phyloP scores from a whole-genome alignment of 2,113 vertebrate genomes.

The Larimichthys crocea region DNA sequence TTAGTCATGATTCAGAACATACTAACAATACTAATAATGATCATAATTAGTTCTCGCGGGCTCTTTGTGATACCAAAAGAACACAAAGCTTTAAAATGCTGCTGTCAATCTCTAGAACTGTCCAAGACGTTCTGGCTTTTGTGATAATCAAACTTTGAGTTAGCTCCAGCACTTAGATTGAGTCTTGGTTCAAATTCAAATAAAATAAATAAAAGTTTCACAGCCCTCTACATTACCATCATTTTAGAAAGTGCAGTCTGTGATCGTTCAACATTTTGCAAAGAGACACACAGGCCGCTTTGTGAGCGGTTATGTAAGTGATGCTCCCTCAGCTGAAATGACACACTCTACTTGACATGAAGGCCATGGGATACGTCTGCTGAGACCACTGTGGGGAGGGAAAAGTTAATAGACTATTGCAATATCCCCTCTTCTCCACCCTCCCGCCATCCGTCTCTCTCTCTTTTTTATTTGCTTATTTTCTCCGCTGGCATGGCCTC shows the following conservation, averaged over 20 bases:
- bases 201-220: background rate
- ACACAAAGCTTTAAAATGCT: background rate
- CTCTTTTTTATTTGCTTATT: conserved; percentile 67
- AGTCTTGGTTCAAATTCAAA: background rate
- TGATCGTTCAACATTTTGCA: conserved; percentile 25
- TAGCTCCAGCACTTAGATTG: background rate
- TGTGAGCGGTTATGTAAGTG: conserved; percentile 33
- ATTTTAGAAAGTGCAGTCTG: conserved; percentile 14
- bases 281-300: background rate
- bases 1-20: no score
- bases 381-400: conserved; percentile 30
- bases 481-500: conserved; percentile 56
- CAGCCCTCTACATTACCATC: background rate
- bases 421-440: background rate
- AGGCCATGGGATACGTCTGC: conserved; percentile 25
- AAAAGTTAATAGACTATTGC: conserved; percentile 53
- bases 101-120: background rate
- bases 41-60: no score
- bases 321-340: conserved; percentile 44
- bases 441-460: background rate
- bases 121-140: background rate
- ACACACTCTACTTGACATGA: conserved; percentile 56
- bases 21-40: no score
- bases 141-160: background rate
- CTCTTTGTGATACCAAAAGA: no score